Conservation (phyloP, 2,888 invertebrate species). For the Orchesellides sinensis region DNA sequence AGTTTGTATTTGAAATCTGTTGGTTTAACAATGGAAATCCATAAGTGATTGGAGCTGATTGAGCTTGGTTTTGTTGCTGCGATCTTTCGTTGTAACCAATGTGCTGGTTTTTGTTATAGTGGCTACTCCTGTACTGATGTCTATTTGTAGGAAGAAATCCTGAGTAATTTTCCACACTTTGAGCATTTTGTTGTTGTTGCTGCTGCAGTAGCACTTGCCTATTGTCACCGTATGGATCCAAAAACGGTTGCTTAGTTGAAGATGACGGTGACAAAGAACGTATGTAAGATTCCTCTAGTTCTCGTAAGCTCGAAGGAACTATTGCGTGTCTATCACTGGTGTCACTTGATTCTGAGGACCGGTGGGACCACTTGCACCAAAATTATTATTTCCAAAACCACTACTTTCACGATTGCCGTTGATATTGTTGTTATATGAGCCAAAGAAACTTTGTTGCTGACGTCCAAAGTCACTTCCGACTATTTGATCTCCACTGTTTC, state of each 20-base stretch:
- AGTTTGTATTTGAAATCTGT: constrained; percentile 34
- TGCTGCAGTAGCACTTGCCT: not conserved
- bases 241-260: not conserved
- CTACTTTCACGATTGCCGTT: constrained; percentile 14
- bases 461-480: constrained; percentile 35
- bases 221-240: constrained; percentile 27
- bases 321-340: constrained; percentile 9
- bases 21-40: constrained; percentile 39
- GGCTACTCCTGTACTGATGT: not conserved
- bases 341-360: not conserved
- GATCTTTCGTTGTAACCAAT: not conserved
- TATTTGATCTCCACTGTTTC: constrained; percentile 5
- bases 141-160: constrained; percentile 18
- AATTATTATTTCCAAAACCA: constrained; percentile 15
- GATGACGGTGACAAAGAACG: constrained; percentile 22
- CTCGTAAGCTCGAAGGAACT: constrained; percentile 48
- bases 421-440: constrained; percentile 8
- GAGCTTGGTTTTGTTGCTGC: not conserved
- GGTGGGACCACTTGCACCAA: constrained; percentile 11
- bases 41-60: constrained; percentile 37
- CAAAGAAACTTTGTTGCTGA: constrained; percentile 49
- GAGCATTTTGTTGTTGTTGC: not conserved
- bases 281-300: constrained; percentile 47
- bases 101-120: constrained; percentile 24
- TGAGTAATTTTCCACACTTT: constrained; percentile 39